Percentiles rank a stretch among this genome's conserved stretches.
Conservation (phyloP, 2,888 invertebrate species). For the Oeneis ivallda region DNA sequence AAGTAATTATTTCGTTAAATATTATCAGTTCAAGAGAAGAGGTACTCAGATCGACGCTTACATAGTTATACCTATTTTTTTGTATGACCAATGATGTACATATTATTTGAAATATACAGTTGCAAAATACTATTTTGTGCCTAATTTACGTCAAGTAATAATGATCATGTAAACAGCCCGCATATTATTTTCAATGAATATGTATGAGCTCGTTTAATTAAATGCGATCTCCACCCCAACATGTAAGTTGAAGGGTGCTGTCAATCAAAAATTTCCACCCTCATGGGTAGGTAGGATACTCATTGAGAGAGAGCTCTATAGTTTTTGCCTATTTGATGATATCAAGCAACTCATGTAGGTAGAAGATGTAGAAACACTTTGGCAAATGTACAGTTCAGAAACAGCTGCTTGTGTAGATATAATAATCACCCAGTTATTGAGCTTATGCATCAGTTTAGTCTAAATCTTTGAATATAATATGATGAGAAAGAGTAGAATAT, state of each 20-base stretch:
- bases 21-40: background rate
- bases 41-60: background rate
- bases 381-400: background rate
- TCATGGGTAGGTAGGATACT: constrained; percentile 23
- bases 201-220: constrained; percentile 27
- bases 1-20: background rate
- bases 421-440: too few species aligned
- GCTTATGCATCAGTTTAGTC: too few species aligned
- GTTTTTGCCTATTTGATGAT: constrained; percentile 20
- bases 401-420: background rate
- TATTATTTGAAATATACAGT: too few species aligned
- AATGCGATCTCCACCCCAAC: constrained; percentile 18
- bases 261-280: constrained; percentile 36
- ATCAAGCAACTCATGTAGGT: constrained; percentile 23
- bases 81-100: background rate
- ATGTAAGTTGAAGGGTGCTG: constrained; percentile 28
- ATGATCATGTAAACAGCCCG: background rate
- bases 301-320: constrained; percentile 21
- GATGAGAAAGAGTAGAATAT: too few species aligned
- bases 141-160: background rate
- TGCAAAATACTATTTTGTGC: background rate
- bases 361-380: background rate
- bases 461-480: too few species aligned
- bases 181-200: constrained; percentile 24
- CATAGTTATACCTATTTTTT: background rate